Percentiles rank a stretch among this genome's conserved stretches.
These are phyloP conservation scores for Smutsia temminckii DNA, from an alignment of 2,797 vertebrate species.

Conservation along the genomic window DNA sequence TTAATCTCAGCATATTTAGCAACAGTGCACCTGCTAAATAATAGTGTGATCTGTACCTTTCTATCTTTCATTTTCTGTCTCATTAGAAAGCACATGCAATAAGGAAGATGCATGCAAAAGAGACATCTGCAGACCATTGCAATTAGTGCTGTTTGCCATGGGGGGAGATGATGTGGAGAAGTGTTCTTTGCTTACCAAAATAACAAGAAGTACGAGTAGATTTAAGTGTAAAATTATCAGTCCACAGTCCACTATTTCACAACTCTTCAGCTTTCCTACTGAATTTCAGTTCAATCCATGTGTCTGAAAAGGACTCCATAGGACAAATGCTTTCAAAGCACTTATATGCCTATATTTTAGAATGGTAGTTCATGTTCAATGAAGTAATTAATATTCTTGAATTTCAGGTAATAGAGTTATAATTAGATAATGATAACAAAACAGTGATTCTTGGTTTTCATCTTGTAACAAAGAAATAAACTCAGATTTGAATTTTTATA, in stretches of 20 bases:
- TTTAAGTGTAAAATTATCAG: slow-evolving; percentile 36
- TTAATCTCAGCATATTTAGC: slow-evolving; percentile 38
- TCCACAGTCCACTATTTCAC: not conserved
- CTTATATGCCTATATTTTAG: not conserved
- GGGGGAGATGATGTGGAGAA: not conserved
- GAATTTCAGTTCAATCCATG: not conserved
- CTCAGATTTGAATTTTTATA: slow-evolving; percentile 35
- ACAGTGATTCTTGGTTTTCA: slow-evolving; percentile 31
- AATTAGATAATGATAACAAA: slow-evolving; percentile 42
- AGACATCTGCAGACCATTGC: not conserved
- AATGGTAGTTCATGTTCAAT: slow-evolving; percentile 5
- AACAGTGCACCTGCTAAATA: slow-evolving; percentile 29
- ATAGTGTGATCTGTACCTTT: slow-evolving; percentile 7
- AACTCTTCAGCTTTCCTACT: not conserved
- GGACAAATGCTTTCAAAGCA: slow-evolving; percentile 50
- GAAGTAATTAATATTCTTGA: slow-evolving; percentile 45
- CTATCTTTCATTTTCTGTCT: slow-evolving; percentile 36
- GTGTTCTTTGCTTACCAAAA: slow-evolving; percentile 6
- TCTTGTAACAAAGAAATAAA: slow-evolving; percentile 24
- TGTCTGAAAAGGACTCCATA: slow-evolving; percentile 33
- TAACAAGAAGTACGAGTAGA: not conserved
- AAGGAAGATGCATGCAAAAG: slow-evolving; percentile 5
- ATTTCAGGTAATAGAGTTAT: slow-evolving; percentile 11
- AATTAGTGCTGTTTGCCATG: not conserved
- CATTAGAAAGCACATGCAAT: not conserved